phyloP scores from a whole-genome alignment of 2,797 vertebrate genomes.

The Tiaroga cobitis region DNA sequence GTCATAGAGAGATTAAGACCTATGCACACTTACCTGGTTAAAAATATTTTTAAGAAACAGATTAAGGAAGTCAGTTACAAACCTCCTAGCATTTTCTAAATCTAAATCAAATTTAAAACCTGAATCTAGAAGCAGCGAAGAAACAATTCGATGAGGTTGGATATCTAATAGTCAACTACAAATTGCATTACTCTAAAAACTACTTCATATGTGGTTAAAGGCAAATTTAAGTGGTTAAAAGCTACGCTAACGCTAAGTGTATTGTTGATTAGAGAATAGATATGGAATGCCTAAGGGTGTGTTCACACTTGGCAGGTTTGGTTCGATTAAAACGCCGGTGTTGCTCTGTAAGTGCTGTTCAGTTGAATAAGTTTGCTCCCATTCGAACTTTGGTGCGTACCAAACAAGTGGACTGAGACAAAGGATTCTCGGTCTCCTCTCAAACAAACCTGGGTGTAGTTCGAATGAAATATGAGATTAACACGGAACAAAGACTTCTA shows the following conservation, averaged over 20 bases:
- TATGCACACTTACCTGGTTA: background rate
- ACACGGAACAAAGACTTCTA: no score
- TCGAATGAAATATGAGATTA: background rate
- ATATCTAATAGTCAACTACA: background rate
- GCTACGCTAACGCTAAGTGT: background rate
- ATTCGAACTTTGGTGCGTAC: background rate
- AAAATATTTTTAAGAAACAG: background rate
- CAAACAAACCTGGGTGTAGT: background rate
- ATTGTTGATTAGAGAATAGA: background rate
- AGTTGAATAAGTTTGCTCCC: background rate
- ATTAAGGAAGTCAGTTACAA: background rate
- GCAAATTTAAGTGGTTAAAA: background rate
- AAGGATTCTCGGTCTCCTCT: background rate
- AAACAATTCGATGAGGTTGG: background rate
- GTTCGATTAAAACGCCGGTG: background rate
- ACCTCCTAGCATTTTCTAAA: background rate
- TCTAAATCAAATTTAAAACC: background rate
- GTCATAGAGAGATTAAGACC: background rate
- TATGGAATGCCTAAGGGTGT: conserved; percentile 11
- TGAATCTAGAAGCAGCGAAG: background rate
- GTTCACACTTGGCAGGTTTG: background rate
- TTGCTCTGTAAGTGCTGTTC: background rate
- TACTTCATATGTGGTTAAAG: background rate
- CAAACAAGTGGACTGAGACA: background rate
- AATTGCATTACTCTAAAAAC: background rate